Evolutionary conservation across 2,113 vertebrate genomes (phyloP).

Genomic region (Brachyhypopomus occidentalis): DNA sequence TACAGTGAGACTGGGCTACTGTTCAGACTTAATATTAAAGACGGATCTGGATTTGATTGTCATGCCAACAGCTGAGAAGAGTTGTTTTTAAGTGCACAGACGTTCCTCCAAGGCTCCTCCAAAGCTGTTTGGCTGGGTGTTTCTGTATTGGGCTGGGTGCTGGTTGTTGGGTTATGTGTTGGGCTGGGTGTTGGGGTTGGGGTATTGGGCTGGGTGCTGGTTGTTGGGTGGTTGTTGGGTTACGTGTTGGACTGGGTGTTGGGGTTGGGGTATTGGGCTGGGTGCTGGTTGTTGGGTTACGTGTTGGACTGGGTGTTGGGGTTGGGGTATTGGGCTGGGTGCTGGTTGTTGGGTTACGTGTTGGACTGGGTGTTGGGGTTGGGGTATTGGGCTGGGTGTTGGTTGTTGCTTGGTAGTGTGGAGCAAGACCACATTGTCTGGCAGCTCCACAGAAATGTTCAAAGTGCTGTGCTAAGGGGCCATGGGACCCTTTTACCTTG

Average conservation of each 20-base stretch:
- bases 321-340: too few species aligned
- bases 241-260: too few species aligned
- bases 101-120: background rate
- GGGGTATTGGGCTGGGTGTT: background rate
- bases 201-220: too few species aligned
- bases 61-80: background rate
- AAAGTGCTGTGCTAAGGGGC: slow-evolving; percentile 42
- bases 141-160: too few species aligned
- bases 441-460: slow-evolving; percentile 24
- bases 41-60: slow-evolving; percentile 16
- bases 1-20: background rate
- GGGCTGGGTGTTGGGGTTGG: too few species aligned
- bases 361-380: background rate
- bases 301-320: too few species aligned
- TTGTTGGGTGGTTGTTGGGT: too few species aligned
- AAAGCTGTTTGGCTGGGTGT: background rate
- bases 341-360: background rate
- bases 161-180: too few species aligned
- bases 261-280: too few species aligned
- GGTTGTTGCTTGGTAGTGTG: slow-evolving; percentile 27
- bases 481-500: slow-evolving; percentile 37
- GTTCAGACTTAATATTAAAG: background rate
- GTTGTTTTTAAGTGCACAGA: slow-evolving; percentile 11
- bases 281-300: too few species aligned
- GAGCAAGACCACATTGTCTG: slow-evolving; percentile 8